Evolutionary conservation across 2,888 invertebrate species (phyloP).

Genomic region (Odontothrips loti): DNA sequence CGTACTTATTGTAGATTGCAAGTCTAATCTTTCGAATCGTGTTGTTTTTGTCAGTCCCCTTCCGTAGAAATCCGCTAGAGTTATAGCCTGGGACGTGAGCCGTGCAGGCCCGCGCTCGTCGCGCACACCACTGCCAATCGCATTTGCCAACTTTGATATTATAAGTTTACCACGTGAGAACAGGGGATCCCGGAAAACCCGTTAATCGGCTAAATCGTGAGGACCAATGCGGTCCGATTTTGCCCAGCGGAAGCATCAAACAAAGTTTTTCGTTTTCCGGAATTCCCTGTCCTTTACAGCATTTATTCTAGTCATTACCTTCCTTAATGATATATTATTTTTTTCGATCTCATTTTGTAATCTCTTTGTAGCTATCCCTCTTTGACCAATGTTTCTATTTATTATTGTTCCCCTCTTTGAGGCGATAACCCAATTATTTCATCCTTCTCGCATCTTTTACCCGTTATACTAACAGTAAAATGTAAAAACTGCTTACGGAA

Average conservation of each 20-base stretch:
- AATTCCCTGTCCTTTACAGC: too few relatives aligned
- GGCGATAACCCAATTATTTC: not conserved
- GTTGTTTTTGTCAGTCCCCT: too few relatives aligned
- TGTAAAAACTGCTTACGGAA: not conserved
- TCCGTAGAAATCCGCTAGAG: too few relatives aligned
- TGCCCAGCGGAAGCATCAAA: not conserved
- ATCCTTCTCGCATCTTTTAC: not conserved
- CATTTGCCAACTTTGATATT: constrained; percentile 19
- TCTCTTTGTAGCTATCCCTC: not conserved
- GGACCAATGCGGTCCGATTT: too few relatives aligned
- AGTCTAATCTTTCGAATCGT: not conserved
- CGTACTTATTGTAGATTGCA: not conserved
- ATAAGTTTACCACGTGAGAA: not conserved
- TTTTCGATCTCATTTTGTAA: constrained; percentile 21
- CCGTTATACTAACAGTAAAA: not conserved
- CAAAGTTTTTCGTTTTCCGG: not conserved
- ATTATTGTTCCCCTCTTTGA: not conserved
- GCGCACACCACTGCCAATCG: not conserved
- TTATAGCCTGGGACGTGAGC: too few relatives aligned
- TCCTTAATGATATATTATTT: not conserved
- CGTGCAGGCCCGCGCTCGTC: too few relatives aligned
- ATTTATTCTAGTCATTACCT: not conserved
- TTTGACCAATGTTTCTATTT: constrained; percentile 15
- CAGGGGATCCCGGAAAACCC: too few relatives aligned
- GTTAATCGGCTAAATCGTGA: too few relatives aligned